Percentiles rank a stretch among this genome's conserved stretches.
Conservation (phyloP, 2,888 invertebrate species). For the Aradus depressus region DNA sequence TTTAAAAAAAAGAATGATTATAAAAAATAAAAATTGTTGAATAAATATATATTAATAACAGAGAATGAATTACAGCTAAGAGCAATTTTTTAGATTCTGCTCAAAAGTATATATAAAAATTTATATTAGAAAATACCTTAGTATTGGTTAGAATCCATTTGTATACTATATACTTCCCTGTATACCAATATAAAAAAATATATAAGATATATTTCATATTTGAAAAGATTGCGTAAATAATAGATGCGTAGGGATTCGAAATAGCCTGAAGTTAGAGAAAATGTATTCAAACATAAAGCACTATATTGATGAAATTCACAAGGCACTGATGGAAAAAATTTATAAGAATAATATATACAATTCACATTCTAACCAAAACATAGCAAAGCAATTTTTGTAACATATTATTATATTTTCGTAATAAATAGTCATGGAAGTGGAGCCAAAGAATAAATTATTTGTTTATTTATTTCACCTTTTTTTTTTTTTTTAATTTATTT, state of each 20-base stretch:
- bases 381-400: slow-evolving; percentile 28
- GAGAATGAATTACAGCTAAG: slow-evolving; percentile 21
- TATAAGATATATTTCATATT: slow-evolving; percentile 19
- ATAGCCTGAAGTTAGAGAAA: slow-evolving; percentile 21
- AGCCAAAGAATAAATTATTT: slow-evolving; percentile 13
- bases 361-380: slow-evolving; percentile 26
- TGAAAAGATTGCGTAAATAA: slow-evolving; percentile 20
- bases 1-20: slow-evolving; percentile 6
- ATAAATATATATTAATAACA: not conserved
- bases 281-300: slow-evolving; percentile 21
- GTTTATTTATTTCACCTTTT: slow-evolving; percentile 1
- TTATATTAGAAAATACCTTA: slow-evolving; percentile 26
- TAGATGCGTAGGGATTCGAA: slow-evolving; percentile 17
- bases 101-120: too few species aligned
- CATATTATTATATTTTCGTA: slow-evolving; percentile 29
- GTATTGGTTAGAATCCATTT: slow-evolving; percentile 26
- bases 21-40: not conserved
- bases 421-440: slow-evolving; percentile 27
- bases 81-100: slow-evolving; percentile 28
- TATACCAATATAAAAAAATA: slow-evolving; percentile 16
- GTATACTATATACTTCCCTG: slow-evolving; percentile 27
- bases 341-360: too few species aligned
- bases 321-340: slow-evolving; percentile 25
- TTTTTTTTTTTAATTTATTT: too few species aligned
- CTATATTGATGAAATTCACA: slow-evolving; percentile 22